phyloP scores from a whole-genome alignment of 92 coral and sea anemone genomes.

The Chrysogorgia sp. region DNA sequence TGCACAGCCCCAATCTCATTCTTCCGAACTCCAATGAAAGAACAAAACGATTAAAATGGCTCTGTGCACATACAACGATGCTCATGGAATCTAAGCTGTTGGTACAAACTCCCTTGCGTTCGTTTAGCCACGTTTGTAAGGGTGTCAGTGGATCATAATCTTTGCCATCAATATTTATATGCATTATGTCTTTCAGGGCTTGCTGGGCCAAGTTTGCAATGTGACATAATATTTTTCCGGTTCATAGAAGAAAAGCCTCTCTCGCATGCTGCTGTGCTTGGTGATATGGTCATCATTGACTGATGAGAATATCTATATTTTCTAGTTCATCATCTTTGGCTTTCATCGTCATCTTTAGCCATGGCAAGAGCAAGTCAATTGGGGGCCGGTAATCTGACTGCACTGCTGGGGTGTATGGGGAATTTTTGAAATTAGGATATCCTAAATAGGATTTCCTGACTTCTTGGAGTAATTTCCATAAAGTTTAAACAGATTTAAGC shows the following conservation, averaged over 20 bases:
- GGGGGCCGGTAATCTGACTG: too few relatives aligned
- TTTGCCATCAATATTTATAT: not conserved
- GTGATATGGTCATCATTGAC: conserved; percentile 5
- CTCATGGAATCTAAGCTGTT: too few relatives aligned
- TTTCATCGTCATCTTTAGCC: not conserved
- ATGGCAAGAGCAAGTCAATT: too few relatives aligned
- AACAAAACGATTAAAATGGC: too few relatives aligned
- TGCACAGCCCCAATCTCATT: too few relatives aligned
- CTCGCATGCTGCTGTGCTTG: conserved; percentile 14
- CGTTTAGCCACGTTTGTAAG: not conserved
- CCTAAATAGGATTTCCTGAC: too few relatives aligned
- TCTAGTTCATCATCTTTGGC: conserved; percentile 1
- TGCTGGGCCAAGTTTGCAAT: not conserved
- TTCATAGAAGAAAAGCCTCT: conserved; percentile 11
- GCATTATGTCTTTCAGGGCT: not conserved
- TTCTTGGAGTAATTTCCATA: too few relatives aligned
- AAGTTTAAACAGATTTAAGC: too few relatives aligned
- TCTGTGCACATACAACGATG: too few relatives aligned
- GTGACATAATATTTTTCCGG: not conserved
- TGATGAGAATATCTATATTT: not conserved
- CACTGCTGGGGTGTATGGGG: too few relatives aligned
- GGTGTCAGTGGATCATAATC: not conserved
- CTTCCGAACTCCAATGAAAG: too few relatives aligned
- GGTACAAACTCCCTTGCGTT: not conserved
- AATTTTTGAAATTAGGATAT: too few relatives aligned